A percentile compares a stretch with the other conserved stretches of the same genome.
Evolutionary conservation across 2,888 invertebrate genomes (phyloP).

Genomic region (Dusona sp.): DNA sequence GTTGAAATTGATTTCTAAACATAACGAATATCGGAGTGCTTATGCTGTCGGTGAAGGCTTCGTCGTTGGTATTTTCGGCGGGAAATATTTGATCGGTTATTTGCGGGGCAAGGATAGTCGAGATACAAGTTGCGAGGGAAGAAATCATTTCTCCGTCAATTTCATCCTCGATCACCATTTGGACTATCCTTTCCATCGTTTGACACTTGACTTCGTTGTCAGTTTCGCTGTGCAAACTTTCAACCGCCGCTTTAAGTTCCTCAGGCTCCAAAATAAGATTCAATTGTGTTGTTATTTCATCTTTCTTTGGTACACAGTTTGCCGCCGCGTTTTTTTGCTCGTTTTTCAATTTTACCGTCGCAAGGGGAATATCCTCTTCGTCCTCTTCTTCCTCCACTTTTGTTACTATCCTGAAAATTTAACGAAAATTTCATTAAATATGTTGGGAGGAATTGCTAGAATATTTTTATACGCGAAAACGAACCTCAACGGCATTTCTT

Average conservation of each 20-base stretch:
- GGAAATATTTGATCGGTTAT: conserved; percentile 86
- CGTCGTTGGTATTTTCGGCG: conserved; percentile 86
- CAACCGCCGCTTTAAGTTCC: conserved; percentile 86
- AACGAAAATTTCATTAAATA: not conserved
- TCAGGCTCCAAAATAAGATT: conserved; percentile 83
- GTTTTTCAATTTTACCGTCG: conserved; percentile 90
- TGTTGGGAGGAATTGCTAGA: not conserved
- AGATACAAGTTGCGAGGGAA: conserved; percentile 87
- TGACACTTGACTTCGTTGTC: conserved; percentile 88
- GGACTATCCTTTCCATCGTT: conserved; percentile 88
- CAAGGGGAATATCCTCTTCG: conserved; percentile 91
- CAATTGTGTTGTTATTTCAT: conserved; percentile 79
- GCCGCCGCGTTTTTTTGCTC: conserved; percentile 77
- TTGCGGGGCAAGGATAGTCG: conserved; percentile 86
- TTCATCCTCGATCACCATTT: conserved; percentile 87
- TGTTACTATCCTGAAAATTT: conserved; percentile 78
- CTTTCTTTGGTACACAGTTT: conserved; percentile 80
- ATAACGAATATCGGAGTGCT: conserved; percentile 94
- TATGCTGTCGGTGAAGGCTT: conserved; percentile 90
- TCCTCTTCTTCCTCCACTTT: conserved; percentile 86
- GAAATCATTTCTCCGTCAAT: conserved; percentile 87
- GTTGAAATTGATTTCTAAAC: conserved; percentile 92
- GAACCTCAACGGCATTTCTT: conserved; percentile 86
- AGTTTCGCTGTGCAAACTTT: conserved; percentile 87
- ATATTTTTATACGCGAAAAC: conserved; percentile 6